Evolutionary conservation across 2,888 invertebrate species (phyloP).

Genomic region (Tenthredo mesomela): DNA sequence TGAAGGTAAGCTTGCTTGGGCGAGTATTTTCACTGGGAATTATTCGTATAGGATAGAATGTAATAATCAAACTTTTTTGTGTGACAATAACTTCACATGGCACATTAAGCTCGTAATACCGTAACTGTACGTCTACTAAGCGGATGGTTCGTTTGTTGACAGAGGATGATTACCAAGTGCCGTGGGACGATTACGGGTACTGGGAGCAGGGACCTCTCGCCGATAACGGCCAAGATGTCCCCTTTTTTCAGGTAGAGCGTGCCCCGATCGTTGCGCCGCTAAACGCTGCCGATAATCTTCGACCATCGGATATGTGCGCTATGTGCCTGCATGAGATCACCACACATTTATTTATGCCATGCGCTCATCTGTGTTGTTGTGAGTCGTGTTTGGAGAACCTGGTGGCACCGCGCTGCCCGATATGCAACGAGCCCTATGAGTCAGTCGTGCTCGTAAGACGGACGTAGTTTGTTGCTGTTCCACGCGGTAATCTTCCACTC

Average conservation of each 20-base stretch:
- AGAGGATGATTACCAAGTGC: no score
- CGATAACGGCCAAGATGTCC: neutral
- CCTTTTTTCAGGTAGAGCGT: neutral
- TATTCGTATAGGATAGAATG: no score
- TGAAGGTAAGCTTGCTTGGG: no score
- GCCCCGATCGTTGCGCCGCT: neutral
- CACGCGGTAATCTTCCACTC: neutral
- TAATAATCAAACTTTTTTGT: no score
- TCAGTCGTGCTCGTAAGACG: conserved; percentile 8
- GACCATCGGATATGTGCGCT: neutral
- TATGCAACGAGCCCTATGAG: neutral
- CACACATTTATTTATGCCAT: conserved; percentile 6
- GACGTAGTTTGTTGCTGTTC: neutral
- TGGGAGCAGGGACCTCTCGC: neutral
- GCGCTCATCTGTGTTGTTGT: conserved; percentile 4
- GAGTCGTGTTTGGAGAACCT: neutral
- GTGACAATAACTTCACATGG: no score
- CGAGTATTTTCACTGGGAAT: no score
- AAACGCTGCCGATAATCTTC: neutral
- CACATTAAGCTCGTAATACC: no score
- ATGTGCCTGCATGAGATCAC: neutral
- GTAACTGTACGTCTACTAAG: no score
- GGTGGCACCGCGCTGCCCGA: neutral
- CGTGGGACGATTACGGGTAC: no score
- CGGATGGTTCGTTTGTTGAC: no score